A percentile compares a stretch with the other conserved stretches of the same genome.
Conservation (phyloP, 2,888 invertebrate species). For the Coleophora deauratella region DNA sequence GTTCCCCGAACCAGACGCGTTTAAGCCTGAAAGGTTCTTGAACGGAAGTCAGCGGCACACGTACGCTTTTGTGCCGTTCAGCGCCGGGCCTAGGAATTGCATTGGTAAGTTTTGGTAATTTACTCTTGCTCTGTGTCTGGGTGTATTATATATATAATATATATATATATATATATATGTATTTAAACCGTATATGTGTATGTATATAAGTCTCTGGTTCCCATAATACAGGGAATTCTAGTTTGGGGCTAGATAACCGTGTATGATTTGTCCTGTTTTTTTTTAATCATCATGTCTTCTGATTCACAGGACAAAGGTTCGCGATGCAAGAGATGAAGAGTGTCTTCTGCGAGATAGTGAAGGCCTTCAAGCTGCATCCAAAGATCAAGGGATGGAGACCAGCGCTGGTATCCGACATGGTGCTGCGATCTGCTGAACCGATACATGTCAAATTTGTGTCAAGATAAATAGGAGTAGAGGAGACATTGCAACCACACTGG, state of each 20-base stretch:
- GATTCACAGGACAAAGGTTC: conserved; percentile 75
- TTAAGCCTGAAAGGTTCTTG: conserved; percentile 76
- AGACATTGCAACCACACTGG: too few relatives aligned
- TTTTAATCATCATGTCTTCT: too few relatives aligned
- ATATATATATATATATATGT: not conserved
- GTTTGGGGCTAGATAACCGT: too few relatives aligned
- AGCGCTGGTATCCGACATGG: conserved; percentile 53
- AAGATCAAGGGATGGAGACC: conserved; percentile 52
- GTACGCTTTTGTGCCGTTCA: conserved; percentile 78
- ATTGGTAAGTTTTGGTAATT: too few relatives aligned
- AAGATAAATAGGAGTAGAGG: not conserved
- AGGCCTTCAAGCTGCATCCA: conserved; percentile 67
- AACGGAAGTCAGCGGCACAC: conserved; percentile 71
- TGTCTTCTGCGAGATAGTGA: conserved; percentile 66
- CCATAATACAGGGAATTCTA: too few relatives aligned
- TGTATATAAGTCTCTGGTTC: too few relatives aligned
- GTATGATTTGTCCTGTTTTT: not conserved
- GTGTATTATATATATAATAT: too few relatives aligned
- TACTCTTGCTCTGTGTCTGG: too few relatives aligned
- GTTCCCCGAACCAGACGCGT: conserved; percentile 80
- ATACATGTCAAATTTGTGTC: conserved; percentile 36
- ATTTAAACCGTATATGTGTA: too few relatives aligned
- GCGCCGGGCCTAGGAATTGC: conserved; percentile 79
- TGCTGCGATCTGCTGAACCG: conserved; percentile 54
- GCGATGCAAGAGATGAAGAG: conserved; percentile 79